A percentile compares a stretch with the other conserved stretches of the same genome.
phyloP scores from a whole-genome alignment of 2,888 invertebrate species.

The Heliconius ismenius region DNA sequence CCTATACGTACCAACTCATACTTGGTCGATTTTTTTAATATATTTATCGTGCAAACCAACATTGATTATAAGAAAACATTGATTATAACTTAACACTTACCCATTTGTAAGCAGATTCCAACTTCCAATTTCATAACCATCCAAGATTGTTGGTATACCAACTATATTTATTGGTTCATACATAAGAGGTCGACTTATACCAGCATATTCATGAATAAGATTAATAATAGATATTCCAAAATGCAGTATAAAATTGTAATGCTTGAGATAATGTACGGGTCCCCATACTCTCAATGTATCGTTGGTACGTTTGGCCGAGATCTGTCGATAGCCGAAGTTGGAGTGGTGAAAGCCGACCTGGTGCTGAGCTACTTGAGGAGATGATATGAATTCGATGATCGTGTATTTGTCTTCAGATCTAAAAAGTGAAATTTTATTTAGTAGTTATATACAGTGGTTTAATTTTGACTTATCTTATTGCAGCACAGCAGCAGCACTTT shows the following conservation, averaged over 20 bases:
- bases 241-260: conserved; percentile 61
- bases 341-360: conserved; percentile 73
- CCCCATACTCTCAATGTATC: conserved; percentile 70
- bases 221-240: conserved; percentile 65
- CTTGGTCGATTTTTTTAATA: too few species aligned
- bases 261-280: conserved; percentile 52
- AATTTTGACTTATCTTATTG: too few species aligned
- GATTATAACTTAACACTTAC: conserved; percentile 52
- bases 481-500: too few species aligned
- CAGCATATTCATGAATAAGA: conserved; percentile 63
- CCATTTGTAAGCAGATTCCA: conserved; percentile 74
- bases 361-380: conserved; percentile 68
- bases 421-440: conserved; percentile 40
- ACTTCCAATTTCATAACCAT: conserved; percentile 68
- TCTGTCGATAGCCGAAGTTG: conserved; percentile 53
- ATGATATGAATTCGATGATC: conserved; percentile 64
- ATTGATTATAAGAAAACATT: too few species aligned
- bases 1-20: too few species aligned
- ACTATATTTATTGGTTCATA: conserved; percentile 71
- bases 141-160: conserved; percentile 61
- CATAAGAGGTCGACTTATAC: conserved; percentile 57
- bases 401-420: conserved; percentile 56
- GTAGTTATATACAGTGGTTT: not conserved
- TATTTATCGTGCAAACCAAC: too few species aligned
- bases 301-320: conserved; percentile 52